A percentile compares a stretch with the other conserved stretches of the same genome.
Conservation (phyloP, 2,797 vertebrate genomes). For the Diglossa cyanea region DNA sequence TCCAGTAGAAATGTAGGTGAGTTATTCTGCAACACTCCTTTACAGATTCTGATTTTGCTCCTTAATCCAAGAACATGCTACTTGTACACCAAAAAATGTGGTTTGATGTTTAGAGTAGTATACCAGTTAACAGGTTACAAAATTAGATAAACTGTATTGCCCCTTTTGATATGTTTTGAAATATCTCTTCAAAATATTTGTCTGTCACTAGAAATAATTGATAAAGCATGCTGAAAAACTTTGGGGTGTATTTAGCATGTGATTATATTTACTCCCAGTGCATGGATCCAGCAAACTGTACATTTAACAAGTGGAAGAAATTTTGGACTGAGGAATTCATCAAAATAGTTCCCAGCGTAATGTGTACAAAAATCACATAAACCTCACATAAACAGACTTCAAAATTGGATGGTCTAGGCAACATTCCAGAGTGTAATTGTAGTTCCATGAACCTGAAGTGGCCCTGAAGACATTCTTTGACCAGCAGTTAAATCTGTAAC, state of each 20-base stretch:
- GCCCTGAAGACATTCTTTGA: background rate
- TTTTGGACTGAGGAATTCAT: background rate
- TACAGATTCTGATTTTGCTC: background rate
- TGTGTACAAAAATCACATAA: background rate
- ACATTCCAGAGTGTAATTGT: background rate
- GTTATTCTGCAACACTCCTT: background rate
- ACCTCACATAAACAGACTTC: background rate
- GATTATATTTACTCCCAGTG: background rate
- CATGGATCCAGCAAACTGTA: background rate
- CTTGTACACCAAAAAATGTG: background rate
- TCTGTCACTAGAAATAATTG: background rate
- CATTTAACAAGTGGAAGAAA: background rate
- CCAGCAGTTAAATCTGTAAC: background rate
- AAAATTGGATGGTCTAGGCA: background rate
- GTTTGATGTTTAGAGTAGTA: background rate
- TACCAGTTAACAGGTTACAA: background rate
- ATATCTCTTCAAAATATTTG: background rate
- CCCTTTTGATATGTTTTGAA: background rate
- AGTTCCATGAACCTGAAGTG: background rate
- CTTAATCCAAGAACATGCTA: background rate
- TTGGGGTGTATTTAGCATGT: background rate
- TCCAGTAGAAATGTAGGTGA: background rate
- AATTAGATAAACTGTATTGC: background rate
- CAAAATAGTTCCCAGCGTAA: background rate
- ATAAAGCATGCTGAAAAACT: background rate